Base-by-base conservation (phyloP, 2,113 vertebrate genomes). In the Hypomesus transpacificus region DNA sequence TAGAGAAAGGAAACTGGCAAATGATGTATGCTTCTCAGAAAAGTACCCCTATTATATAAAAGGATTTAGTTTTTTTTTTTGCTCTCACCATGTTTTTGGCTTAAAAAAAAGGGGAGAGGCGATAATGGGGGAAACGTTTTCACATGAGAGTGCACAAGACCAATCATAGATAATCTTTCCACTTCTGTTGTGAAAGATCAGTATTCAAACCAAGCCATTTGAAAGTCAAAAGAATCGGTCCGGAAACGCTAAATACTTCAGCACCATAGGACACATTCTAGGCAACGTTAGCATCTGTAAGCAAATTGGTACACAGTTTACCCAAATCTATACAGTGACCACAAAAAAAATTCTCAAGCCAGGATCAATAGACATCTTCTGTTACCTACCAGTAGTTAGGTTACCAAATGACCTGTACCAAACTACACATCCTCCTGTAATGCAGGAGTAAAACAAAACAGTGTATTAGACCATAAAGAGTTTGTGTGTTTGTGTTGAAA, bases 11-110 rank as follows among this genome's bases (percentile, higher is more conserved):
- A 81, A 71, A 31, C 60, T 61, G 61, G 69, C 34, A 14, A 22
- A 26, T 66, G 63, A 78, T 46, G 14, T 56, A 68, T 75, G 67
- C 75, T 68, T 80, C 80, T 73, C 80, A 79, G 61, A 80, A 69
- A 13, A n/a, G 72, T 61, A 7, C 39, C 39, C 39, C 39, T 46
- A 26, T 84, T 79, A 82, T 73, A 69, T 74, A 76, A 88, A 84
- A 76, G 65, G 64, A 77, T 75, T 70, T 58, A n/a, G 70, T n/a
- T 22, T 75, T 74, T 58, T 70, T 63, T 46, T 56, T 59, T 58
- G 54, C 53, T 59, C 46, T 51, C 20, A 74, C 75, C 77, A 82
- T 51, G 59, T 51, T 74, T 78, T 71, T 57, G 70, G 79, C 65
- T 61, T 51, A 80, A 76, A 65, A 60, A 66, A 69, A 69, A 17